A percentile compares a stretch with the other conserved stretches of the same genome.
These are phyloP conservation scores for Ophion slaviceki DNA, from an alignment of 2,888 invertebrate species.

Conservation along the genomic window DNA sequence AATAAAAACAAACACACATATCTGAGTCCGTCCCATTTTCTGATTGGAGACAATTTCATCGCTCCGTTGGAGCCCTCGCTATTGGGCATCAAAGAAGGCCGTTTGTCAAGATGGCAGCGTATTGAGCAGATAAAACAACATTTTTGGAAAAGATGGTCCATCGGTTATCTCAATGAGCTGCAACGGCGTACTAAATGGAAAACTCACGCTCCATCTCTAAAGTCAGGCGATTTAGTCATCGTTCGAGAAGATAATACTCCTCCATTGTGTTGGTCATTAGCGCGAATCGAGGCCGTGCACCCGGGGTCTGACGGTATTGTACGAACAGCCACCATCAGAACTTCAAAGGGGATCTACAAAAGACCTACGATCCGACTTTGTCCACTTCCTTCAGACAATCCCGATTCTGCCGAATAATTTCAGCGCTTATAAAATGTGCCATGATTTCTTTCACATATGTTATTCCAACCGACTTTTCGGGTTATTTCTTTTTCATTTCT, in stretches of 20 bases:
- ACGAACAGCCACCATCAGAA: not conserved
- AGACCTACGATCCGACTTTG: too few species aligned
- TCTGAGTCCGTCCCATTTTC: conserved; percentile 63
- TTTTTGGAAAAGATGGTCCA: too few species aligned
- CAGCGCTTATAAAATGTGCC: too few species aligned
- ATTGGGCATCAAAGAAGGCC: conserved; percentile 26
- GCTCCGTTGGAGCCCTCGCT: conserved; percentile 35
- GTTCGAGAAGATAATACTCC: not conserved
- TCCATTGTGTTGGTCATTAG: not conserved
- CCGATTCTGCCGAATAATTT: too few species aligned
- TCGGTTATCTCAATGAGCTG: not conserved
- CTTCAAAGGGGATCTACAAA: not conserved
- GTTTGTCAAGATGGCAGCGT: conserved; percentile 56
- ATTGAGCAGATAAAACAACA: not conserved
- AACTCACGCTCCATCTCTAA: not conserved
- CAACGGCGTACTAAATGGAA: not conserved
- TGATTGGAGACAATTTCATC: conserved; percentile 57
- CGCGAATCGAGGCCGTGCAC: not conserved
- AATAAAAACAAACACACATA: too few species aligned
- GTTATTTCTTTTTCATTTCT: too few species aligned
- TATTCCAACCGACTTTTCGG: too few species aligned
- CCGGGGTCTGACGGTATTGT: not conserved
- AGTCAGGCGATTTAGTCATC: not conserved
- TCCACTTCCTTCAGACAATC: too few species aligned
- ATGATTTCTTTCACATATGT: too few species aligned